These are phyloP conservation scores for Epinephelus malabaricus DNA, from an alignment of 2,797 vertebrate species.

Conservation along the genomic window DNA sequence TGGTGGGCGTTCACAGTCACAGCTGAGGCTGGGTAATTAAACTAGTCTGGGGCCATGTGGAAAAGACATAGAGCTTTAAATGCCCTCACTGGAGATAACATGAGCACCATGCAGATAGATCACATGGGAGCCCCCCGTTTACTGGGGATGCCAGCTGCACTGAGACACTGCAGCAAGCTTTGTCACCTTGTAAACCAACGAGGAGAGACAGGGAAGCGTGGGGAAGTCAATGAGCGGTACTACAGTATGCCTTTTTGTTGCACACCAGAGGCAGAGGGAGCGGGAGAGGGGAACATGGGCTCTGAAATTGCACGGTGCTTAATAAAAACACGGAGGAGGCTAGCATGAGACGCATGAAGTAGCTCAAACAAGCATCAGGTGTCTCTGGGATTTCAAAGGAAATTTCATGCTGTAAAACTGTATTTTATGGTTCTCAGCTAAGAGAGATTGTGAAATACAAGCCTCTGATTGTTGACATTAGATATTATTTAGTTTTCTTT, in stretches of 20 bases:
- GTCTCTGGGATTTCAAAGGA: conserved; percentile 80
- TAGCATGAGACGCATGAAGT: conserved; percentile 68
- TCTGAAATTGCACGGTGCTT: conserved; percentile 68
- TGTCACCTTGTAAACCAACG: conserved; percentile 86
- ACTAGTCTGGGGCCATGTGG: conserved; percentile 82
- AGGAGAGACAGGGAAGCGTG: conserved; percentile 52
- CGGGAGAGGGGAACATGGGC: conserved; percentile 47
- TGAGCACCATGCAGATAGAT: conserved; percentile 79
- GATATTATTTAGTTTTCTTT: conserved; percentile 61
- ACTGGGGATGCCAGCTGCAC: conserved; percentile 83
- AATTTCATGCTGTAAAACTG: conserved; percentile 73
- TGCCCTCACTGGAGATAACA: conserved; percentile 82
- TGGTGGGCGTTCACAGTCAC: conserved; percentile 77
- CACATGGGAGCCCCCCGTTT: conserved; percentile 77
- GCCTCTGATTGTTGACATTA: conserved; percentile 67
- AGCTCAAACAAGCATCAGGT: conserved; percentile 79
- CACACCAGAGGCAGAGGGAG: conserved; percentile 70
- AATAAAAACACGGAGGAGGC: conserved; percentile 70
- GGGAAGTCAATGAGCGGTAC: conserved; percentile 54
- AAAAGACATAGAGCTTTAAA: conserved; percentile 86
- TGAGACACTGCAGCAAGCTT: conserved; percentile 77
- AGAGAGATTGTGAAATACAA: conserved; percentile 71
- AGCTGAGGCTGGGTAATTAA: conserved; percentile 84
- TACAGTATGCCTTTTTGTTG: conserved; percentile 71
- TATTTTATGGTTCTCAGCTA: conserved; percentile 66